Conservation (phyloP, 2,888 invertebrate genomes). For the Venusia cambrica region DNA sequence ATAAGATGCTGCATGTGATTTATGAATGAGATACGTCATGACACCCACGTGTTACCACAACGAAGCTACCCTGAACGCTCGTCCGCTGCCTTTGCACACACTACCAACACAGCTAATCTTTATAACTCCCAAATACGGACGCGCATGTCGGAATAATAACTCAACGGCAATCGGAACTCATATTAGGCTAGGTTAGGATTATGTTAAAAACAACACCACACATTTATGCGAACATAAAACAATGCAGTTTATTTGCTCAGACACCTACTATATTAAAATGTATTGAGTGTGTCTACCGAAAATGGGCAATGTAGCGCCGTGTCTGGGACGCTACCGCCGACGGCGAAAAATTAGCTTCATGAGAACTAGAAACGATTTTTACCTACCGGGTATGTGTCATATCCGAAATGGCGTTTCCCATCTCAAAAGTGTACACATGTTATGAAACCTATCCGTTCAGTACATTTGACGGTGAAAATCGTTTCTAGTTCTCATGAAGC, state of each 20-base stretch:
- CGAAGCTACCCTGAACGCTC: slow-evolving; percentile 13
- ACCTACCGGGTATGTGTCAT: no score
- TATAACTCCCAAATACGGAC: slow-evolving; percentile 6
- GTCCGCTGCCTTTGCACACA: slow-evolving; percentile 3
- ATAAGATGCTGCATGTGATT: no score
- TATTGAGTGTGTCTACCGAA: slow-evolving; percentile 50
- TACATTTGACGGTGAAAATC: no score
- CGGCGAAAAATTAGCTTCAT: no score
- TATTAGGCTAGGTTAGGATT: slow-evolving; percentile 18
- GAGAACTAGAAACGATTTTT: no score
- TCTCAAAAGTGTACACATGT: no score
- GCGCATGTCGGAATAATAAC: no score
- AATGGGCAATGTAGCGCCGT: slow-evolving; percentile 44
- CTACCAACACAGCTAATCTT: slow-evolving; percentile 9
- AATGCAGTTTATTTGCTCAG: slow-evolving; percentile 28
- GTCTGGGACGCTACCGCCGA: no score
- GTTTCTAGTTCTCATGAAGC: no score
- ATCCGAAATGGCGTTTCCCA: no score
- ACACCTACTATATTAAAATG: slow-evolving; percentile 35
- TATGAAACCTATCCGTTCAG: no score
- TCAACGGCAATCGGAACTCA: slow-evolving; percentile 7
- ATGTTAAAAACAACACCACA: slow-evolving; percentile 16
- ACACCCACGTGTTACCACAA: slow-evolving; percentile 27
- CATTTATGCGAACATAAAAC: slow-evolving; percentile 26
- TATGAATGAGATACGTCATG: slow-evolving; percentile 64